Evolutionary conservation across 2,888 invertebrate species (phyloP).

Genomic region (Epicampocera succincta): DNA sequence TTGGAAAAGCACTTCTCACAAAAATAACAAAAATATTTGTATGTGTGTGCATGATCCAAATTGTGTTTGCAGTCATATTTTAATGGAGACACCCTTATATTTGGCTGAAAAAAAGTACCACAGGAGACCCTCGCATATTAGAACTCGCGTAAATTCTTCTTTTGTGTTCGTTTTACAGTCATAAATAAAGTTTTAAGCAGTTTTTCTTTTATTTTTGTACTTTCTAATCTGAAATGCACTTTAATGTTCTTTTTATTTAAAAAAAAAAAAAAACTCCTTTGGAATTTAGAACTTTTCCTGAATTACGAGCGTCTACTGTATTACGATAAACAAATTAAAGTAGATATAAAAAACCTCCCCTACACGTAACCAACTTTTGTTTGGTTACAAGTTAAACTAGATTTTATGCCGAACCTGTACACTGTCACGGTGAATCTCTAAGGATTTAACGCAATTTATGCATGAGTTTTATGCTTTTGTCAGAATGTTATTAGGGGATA

Average conservation of each 20-base stretch:
- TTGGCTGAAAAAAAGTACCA: neutral
- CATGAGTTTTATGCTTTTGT: conserved; percentile 59
- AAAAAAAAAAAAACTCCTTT: no score
- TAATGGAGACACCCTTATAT: conserved; percentile 39
- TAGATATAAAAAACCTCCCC: conserved; percentile 22
- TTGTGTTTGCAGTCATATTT: neutral
- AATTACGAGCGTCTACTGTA: no score
- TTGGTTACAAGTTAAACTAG: conserved; percentile 27
- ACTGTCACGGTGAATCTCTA: conserved; percentile 74
- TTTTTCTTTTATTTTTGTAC: no score
- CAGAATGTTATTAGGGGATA: no score
- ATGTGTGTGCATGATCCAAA: neutral
- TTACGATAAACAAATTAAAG: conserved; percentile 27
- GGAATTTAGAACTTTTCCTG: no score
- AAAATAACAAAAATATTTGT: conserved; percentile 23
- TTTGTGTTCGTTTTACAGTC: no score
- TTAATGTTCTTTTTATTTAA: no score
- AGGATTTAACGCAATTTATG: conserved; percentile 79
- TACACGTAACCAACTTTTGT: neutral
- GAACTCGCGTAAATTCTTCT: no score
- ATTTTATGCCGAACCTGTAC: conserved; percentile 44
- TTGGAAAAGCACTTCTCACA: neutral
- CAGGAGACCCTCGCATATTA: no score
- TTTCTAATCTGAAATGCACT: no score
- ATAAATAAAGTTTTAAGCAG: no score